Evolutionary conservation across 2,888 invertebrate species (phyloP).

Genomic region (Philonicus albiceps): DNA sequence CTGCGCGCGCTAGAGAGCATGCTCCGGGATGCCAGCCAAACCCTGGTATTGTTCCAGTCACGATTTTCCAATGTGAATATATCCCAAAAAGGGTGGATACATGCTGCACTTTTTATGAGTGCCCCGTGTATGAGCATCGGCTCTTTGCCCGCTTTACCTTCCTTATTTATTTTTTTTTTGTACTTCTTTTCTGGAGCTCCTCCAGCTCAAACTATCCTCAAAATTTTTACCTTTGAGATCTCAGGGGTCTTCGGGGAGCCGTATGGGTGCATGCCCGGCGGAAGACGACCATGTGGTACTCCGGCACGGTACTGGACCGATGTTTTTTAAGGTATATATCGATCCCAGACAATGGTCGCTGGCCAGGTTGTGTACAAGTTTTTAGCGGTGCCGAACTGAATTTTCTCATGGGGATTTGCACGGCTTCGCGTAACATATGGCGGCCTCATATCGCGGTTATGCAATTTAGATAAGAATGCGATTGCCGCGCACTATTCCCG

Average conservation of each 20-base stretch:
- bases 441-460: constrained; percentile 23
- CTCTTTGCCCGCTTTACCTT: not conserved
- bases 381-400: not conserved
- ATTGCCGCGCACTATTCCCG: not conserved
- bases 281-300: constrained; percentile 3
- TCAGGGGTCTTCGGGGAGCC: not conserved
- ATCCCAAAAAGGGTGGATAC: constrained; percentile 40
- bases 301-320: not conserved
- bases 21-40: constrained; percentile 33
- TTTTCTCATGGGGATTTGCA: constrained; percentile 29
- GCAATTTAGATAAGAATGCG: constrained; percentile 30
- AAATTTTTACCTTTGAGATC: not conserved
- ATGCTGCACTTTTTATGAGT: constrained; percentile 40
- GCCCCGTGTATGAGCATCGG: constrained; percentile 23
- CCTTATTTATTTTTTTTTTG: not conserved
- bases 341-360: constrained; percentile 24
- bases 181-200: not conserved
- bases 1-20: constrained; percentile 32
- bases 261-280: not conserved
- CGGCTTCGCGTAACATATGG: not conserved
- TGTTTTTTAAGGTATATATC: constrained; percentile 19
- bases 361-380: not conserved
- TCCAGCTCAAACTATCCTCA: constrained; percentile 12
- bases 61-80: constrained; percentile 40
- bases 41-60: constrained; percentile 40